phyloP scores from a whole-genome alignment of 2,113 vertebrate genomes.

The Promerops cafer region DNA sequence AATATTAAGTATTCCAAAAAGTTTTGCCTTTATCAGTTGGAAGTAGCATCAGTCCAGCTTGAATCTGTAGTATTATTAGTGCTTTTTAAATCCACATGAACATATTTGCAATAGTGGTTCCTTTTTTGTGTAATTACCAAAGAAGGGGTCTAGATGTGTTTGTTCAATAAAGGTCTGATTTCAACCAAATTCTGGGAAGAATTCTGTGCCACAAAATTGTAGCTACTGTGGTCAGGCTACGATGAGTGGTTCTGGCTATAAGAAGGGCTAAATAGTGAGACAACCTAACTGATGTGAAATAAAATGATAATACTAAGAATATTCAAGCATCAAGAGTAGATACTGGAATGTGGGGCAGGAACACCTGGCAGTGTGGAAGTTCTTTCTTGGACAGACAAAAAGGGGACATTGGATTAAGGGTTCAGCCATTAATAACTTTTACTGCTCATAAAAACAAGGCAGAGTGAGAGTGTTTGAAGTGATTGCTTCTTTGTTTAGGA shows the following conservation, averaged over 20 bases:
- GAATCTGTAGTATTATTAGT: not conserved
- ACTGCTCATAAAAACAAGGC: not conserved
- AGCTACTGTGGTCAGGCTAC: not conserved
- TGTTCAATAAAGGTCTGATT: not conserved
- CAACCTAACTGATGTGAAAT: not conserved
- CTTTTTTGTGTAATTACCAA: not conserved
- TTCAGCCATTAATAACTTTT: not conserved
- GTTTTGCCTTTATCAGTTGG: not conserved
- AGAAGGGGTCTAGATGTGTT: not conserved
- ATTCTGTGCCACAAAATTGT: not conserved
- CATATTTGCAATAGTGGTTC: not conserved
- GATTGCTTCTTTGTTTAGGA: not conserved
- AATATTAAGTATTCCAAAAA: not conserved
- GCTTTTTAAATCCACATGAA: not conserved
- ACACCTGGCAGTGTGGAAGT: no score
- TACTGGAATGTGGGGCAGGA: rapidly evolving
- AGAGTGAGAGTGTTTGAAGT: not conserved
- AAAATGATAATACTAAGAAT: not conserved
- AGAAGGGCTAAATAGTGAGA: not conserved
- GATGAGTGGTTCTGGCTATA: not conserved
- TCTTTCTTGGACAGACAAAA: not conserved
- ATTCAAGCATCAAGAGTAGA: not conserved
- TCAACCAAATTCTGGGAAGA: not conserved
- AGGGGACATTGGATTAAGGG: not conserved
- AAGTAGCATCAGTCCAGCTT: not conserved